Conservation (phyloP, 2,888 invertebrate species). For the Drosophila hamatofila region DNA sequence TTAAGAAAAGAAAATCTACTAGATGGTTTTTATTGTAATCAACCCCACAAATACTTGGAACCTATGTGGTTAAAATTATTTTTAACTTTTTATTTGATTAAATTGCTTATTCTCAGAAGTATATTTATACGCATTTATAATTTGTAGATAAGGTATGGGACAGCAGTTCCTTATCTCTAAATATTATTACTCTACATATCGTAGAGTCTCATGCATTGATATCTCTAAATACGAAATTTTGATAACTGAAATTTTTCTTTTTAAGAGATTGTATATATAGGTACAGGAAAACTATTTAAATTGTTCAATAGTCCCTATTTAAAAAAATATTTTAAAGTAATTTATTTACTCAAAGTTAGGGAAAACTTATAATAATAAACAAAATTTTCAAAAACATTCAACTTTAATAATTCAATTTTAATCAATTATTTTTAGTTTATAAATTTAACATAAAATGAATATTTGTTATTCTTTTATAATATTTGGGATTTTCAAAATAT, state of each 20-base stretch:
- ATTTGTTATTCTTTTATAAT: not conserved
- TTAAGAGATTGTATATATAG: not conserved
- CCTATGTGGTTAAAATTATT: not conserved
- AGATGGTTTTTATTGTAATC: not conserved
- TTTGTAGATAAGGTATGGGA: not conserved
- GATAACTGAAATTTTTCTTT: not conserved
- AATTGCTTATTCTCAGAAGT: not conserved
- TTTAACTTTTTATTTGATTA: not conserved
- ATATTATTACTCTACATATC: too few species aligned
- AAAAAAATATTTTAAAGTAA: not conserved
- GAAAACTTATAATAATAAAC: not conserved
- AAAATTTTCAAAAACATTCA: not conserved
- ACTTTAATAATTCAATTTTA: not conserved
- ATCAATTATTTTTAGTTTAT: not conserved
- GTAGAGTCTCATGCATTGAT: too few species aligned
- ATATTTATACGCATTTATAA: not conserved
- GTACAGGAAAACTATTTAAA: not conserved
- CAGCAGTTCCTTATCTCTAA: not conserved
- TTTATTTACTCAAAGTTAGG: not conserved
- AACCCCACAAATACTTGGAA: not conserved
- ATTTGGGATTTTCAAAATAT: slow-evolving; percentile 8
- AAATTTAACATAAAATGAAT: not conserved
- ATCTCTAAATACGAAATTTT: not conserved
- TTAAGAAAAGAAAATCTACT: too few species aligned
- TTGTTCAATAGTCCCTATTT: not conserved